Conservation (phyloP, 2,888 invertebrate species). For the Flexamia atlantica region DNA sequence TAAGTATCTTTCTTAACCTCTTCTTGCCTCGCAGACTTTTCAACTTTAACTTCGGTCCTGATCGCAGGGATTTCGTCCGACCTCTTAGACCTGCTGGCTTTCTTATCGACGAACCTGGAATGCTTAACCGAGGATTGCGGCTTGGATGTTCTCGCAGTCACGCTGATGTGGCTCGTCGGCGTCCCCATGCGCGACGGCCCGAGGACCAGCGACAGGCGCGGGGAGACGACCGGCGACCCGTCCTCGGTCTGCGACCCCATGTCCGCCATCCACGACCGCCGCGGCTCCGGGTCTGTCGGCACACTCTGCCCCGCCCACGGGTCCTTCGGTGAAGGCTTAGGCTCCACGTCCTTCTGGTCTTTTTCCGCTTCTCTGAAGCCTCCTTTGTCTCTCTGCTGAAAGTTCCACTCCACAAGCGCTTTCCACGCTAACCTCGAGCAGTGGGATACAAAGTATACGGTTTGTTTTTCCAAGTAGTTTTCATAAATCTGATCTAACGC, state of each 20-base stretch:
- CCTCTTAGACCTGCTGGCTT: neutral
- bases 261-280: neutral
- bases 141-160: neutral
- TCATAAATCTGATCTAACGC: conserved; percentile 37
- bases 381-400: conserved; percentile 32
- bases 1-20: neutral
- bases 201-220: neutral
- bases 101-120: neutral
- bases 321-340: conserved; percentile 1
- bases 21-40: neutral
- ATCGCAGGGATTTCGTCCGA: neutral
- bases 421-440: conserved; percentile 37
- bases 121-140: neutral
- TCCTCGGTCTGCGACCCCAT: conserved; percentile 8
- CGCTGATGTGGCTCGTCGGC: neutral
- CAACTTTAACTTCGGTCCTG: neutral
- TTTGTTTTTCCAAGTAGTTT: conserved; percentile 37
- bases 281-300: neutral
- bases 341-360: neutral
- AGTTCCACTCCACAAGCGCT: conserved; percentile 40
- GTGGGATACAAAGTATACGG: conserved; percentile 27
- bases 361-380: conserved; percentile 4
- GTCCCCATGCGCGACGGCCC: neutral
- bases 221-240: neutral
- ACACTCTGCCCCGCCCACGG: conserved; percentile 9